Percentiles rank a stretch among this genome's conserved stretches.
phyloP scores from a whole-genome alignment of 1,140 invertebrate species.

The Pygmarrhopalites habei region DNA sequence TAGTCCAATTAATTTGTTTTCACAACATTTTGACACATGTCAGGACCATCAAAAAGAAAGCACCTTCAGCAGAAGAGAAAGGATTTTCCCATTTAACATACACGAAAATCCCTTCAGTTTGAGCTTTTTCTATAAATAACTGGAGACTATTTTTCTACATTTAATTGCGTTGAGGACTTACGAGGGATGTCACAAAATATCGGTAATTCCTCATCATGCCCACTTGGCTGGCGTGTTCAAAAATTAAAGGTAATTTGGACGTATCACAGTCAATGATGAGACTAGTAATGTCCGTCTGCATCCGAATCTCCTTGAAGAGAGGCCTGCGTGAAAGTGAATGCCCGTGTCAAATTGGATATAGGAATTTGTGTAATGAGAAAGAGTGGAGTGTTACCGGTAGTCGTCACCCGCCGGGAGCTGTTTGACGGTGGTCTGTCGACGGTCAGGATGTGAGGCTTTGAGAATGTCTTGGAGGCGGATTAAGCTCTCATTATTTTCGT shows the following conservation, averaged over 20 bases:
- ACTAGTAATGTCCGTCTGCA: conserved; percentile 43
- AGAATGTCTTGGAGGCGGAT: conserved; percentile 50
- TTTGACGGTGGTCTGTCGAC: conserved; percentile 44
- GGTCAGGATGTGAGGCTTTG: conserved; percentile 23
- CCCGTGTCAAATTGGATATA: no score
- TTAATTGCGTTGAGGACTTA: conserved; percentile 31
- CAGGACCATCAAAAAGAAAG: no score
- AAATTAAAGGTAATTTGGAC: conserved; percentile 41
- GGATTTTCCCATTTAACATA: no score
- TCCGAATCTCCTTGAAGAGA: conserved; percentile 48
- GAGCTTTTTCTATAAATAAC: neutral
- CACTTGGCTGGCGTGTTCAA: conserved; percentile 46
- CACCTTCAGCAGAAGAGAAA: no score
- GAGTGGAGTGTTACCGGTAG: conserved; percentile 38
- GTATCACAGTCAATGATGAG: conserved; percentile 49
- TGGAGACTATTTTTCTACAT: neutral
- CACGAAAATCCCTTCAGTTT: no score
- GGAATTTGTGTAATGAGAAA: no score
- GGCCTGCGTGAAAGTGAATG: no score
- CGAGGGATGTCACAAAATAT: conserved; percentile 45
- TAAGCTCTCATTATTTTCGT: conserved; percentile 52
- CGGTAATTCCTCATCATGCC: conserved; percentile 45
- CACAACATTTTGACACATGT: no score
- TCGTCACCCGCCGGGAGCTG: conserved; percentile 44
- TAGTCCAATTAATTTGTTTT: no score